Conservation (phyloP, 2,888 invertebrate genomes). For the Habroteleia sp. region DNA sequence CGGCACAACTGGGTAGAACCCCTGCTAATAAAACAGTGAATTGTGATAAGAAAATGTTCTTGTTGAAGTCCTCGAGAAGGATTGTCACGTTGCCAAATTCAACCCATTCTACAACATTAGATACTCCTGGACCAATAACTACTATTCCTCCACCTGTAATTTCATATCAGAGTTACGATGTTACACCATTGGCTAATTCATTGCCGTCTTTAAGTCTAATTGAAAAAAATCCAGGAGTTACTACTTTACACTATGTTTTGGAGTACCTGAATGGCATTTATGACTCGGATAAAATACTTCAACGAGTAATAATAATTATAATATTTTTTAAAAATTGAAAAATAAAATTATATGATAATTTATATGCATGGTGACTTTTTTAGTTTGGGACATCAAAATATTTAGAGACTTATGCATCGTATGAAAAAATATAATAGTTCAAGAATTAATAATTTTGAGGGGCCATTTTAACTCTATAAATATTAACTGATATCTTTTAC, state of each 20-base stretch:
- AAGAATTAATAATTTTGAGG: too few species aligned
- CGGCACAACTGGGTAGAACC: conserved; percentile 84
- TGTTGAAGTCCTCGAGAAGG: conserved; percentile 88
- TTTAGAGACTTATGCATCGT: too few species aligned
- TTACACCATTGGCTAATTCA: conserved; percentile 74
- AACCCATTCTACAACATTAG: conserved; percentile 74
- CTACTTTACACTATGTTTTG: conserved; percentile 80
- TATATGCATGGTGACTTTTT: background rate
- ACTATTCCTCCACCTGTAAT: conserved; percentile 79
- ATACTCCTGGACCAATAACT: conserved; percentile 80
- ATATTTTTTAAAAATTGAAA: too few species aligned
- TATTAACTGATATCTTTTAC: too few species aligned
- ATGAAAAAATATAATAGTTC: too few species aligned
- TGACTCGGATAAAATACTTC: conserved; percentile 48
- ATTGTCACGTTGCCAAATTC: conserved; percentile 85
- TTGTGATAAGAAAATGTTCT: conserved; percentile 83
- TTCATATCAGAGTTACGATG: conserved; percentile 78
- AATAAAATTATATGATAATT: background rate
- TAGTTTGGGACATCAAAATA: too few species aligned
- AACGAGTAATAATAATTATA: conserved; percentile 21
- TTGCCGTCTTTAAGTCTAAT: conserved; percentile 74
- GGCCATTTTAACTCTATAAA: too few species aligned
- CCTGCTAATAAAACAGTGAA: conserved; percentile 83
- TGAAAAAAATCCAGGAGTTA: conserved; percentile 75
- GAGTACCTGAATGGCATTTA: conserved; percentile 80